Evolutionary conservation across 2,888 invertebrate species (phyloP).

Genomic region (Sipha maydis): DNA sequence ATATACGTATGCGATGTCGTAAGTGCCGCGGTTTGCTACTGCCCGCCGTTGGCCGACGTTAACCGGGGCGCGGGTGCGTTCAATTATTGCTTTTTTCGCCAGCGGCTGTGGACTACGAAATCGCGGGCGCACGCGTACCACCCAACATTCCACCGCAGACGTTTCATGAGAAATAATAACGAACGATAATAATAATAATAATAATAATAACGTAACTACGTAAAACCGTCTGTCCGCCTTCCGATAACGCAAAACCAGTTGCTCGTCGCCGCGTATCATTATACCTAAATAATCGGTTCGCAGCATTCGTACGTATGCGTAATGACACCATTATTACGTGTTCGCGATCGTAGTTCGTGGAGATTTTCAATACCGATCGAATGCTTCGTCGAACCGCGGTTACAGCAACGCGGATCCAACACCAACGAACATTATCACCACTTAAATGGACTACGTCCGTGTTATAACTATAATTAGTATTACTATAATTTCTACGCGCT

Average conservation of each 20-base stretch:
- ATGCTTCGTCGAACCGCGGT: not conserved
- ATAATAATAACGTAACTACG: not conserved
- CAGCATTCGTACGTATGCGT: not conserved
- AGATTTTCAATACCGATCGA: constrained; percentile 1
- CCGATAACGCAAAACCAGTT: constrained; percentile 42
- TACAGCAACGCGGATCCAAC: too few species aligned
- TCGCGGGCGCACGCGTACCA: constrained; percentile 14
- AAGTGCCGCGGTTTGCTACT: not conserved
- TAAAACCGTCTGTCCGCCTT: constrained; percentile 9
- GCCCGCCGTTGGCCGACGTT: not conserved
- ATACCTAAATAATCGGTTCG: too few species aligned
- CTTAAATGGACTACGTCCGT: too few species aligned
- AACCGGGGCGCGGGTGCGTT: constrained; percentile 54
- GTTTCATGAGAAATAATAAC: constrained; percentile 41
- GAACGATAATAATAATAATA: not conserved
- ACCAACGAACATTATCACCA: too few species aligned
- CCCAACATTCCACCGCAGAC: constrained; percentile 38
- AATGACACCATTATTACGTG: not conserved
- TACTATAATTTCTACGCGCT: too few species aligned
- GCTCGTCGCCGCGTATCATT: not conserved
- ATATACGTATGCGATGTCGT: not conserved
- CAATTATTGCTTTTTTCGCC: constrained; percentile 46
- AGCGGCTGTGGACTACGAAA: constrained; percentile 46
- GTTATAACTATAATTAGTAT: too few species aligned
- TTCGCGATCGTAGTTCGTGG: not conserved